Base-by-base conservation (phyloP, 2,797 vertebrate genomes). In the Chiroxiphia lanceolata region DNA sequence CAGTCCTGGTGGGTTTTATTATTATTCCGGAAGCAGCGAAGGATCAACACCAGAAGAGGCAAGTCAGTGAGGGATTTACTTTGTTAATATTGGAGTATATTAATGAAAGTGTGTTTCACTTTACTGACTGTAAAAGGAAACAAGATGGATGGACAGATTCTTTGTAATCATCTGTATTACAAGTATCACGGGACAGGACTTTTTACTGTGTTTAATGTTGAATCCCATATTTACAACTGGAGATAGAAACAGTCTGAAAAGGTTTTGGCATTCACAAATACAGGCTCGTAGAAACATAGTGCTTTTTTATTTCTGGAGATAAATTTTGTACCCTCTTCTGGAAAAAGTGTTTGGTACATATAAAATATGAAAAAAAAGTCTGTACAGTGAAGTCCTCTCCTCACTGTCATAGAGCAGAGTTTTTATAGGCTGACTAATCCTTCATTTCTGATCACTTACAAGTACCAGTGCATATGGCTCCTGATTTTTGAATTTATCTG, bases 241-340 rank as follows among this genome's bases (percentile, higher is more conserved):
- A 18, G n/a, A 16, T 13, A 57, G 75, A 67, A 95, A 51, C 38
- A 61, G 34, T 10, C 45, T 53, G 63, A 63, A 83, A 69, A 78
- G 3, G 3, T 92, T 87, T 84, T 61, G 38, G 63, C 63, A 72
- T 27, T 63, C 69, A 22, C 34, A 84, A 89, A n/a, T 13, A 40
- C 5, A 63, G 22, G 9, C 54, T n/a, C 34, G 17, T 21, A 92
- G 78, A 19, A 53, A 54, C 0, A 1, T 5, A 6, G 31, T 60
- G 42, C n/a, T 94, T 88, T 70, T 53, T 26, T 67, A 57, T 26
- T 48, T 42, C 26, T 23, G 23, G 19, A 42, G 78, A 57, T 89
- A 83, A 95, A 90, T 93, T 92, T 87, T 97, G 93, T 57, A 87
- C 98, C 97, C 95, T 94, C 96, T 98, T 80, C 97, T 96, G 97